These are phyloP conservation scores for Lytechinus pictus DNA, from an alignment of 35 echinoderm and acorn worm species.

Conservation along the genomic window DNA sequence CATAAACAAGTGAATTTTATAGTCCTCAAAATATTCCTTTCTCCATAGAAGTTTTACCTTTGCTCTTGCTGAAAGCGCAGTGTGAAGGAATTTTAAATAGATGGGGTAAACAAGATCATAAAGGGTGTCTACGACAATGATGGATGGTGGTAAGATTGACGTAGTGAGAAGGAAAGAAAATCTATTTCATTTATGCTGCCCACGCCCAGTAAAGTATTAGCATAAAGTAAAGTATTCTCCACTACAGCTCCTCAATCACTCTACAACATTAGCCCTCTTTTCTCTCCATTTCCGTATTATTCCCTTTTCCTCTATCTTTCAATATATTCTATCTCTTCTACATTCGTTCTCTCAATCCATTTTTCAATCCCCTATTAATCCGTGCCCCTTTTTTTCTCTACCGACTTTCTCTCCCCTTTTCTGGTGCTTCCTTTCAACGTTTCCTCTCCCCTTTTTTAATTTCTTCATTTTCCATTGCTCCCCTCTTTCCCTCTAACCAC, in stretches of 20 bases:
- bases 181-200: background rate
- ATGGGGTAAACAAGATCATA: background rate
- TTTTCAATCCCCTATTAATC: no score
- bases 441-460: no score
- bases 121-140: background rate
- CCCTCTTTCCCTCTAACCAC: no score
- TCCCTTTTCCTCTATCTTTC: background rate
- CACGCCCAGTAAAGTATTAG: background rate
- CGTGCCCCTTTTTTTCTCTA: no score
- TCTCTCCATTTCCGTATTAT: background rate
- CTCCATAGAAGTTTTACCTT: background rate
- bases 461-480: no score
- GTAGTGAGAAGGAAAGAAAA: background rate
- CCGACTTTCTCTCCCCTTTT: background rate
- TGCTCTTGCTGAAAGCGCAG: background rate
- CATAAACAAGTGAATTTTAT: background rate
- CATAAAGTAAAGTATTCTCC: background rate
- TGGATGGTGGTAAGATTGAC: background rate
- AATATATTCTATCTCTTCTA: background rate
- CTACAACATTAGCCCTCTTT: background rate
- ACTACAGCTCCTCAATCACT: background rate
- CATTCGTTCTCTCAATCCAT: no score
- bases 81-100: conserved; percentile 20
- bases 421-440: no score
- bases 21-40: background rate